Base-by-base conservation (phyloP, 2,797 vertebrate genomes). In the Mus spretus region DNA sequence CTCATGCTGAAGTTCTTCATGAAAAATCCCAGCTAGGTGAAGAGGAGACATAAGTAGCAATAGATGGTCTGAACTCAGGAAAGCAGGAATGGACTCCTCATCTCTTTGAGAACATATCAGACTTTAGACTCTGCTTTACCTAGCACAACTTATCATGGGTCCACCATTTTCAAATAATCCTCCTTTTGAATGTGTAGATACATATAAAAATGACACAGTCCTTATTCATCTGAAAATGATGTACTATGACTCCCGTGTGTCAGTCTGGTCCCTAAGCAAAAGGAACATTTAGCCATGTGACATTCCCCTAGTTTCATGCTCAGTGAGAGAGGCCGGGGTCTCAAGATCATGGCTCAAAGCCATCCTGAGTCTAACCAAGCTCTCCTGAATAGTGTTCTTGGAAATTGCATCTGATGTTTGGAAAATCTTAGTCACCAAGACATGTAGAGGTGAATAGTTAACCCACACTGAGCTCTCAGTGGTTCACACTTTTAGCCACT, bases 61-160 rank as follows among this genome's bases (percentile, higher is more conserved):
- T 8, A 12, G 14, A 13, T 0, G 0, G 0, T 4, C 9, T 6
- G 22, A 91, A 1, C 15, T 6, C 22, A 55, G 50, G 50, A 50
- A 12, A 50, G 50, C 50, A 79, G 4, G 12, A 57, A 59, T 19
- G 10, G 55, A 88, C 61, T 84, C 11, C 0, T 37, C 28, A 0
- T 44, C 34, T 82, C 57, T 24, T 55, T 8, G 65, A 59, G 20
- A 96, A 13, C 24, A 37, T 20, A 37, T 2, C 57, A 31, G 53
- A 34, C 4, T 59, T 34, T 63, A 26, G 37, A n/a, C 53, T 78
- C 55, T n/a, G 74, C 75, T 72, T 80, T 88, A 26, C 28, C 90
- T 57, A n/a, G 26, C 11, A 19, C 2, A 50, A 44, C 1, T 61
- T 9, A 88, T 13, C 24, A 94, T 6, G 28, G 11, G 3, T 92